These are phyloP conservation scores for Anagrus nilaparvatae DNA, from an alignment of 1,140 invertebrate genomes.

Conservation along the genomic window DNA sequence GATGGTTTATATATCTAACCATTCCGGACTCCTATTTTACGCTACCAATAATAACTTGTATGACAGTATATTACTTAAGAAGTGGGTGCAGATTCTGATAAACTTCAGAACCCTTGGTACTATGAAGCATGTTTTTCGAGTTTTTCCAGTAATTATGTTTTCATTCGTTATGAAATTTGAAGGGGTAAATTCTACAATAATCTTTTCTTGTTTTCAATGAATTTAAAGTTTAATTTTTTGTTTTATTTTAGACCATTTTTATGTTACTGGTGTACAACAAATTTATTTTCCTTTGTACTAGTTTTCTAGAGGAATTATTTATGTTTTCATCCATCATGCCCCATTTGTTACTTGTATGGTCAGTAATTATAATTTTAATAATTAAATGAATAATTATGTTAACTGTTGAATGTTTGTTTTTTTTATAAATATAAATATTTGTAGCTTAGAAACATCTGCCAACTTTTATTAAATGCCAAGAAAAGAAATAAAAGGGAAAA, in stretches of 20 bases:
- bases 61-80: conserved; percentile 74
- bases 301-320: conserved; percentile 40
- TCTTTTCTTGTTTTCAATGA: not conserved
- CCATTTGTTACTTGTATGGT: too few relatives aligned
- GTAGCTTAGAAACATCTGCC: too few relatives aligned
- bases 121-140: conserved; percentile 64
- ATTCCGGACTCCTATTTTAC: conserved; percentile 80
- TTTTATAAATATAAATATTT: too few relatives aligned
- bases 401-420: too few relatives aligned
- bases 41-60: conserved; percentile 74
- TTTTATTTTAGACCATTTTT: conserved; percentile 65
- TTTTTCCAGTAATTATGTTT: conserved; percentile 70
- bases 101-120: conserved; percentile 52
- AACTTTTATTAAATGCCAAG: too few relatives aligned
- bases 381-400: too few relatives aligned
- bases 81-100: conserved; percentile 68
- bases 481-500: too few relatives aligned
- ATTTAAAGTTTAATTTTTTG: too few relatives aligned
- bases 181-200: conserved; percentile 46
- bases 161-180: conserved; percentile 83
- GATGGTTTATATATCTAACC: conserved; percentile 90
- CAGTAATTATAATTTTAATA: too few relatives aligned
- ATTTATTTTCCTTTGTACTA: conserved; percentile 81
- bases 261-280: conserved; percentile 84
- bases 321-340: not conserved